Evolutionary conservation across 2,797 vertebrate species (phyloP).

Genomic region (Chloroceryle inda): DNA sequence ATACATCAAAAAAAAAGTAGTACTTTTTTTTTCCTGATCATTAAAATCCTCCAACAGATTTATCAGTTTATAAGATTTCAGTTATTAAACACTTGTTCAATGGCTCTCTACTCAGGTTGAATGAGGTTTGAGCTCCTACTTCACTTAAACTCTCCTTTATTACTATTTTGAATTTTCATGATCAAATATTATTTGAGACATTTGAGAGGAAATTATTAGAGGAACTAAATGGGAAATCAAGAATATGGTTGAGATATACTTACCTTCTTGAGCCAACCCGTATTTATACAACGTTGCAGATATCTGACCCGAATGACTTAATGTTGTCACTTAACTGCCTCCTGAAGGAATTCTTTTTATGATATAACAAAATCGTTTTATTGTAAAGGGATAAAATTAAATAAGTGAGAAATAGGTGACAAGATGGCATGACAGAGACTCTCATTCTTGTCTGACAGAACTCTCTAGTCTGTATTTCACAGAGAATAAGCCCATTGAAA

Average conservation of each 20-base stretch:
- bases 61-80: neutral
- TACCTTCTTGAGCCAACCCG: neutral
- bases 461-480: neutral
- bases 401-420: neutral
- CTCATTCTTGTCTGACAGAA: neutral
- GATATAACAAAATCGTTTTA: neutral
- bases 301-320: neutral
- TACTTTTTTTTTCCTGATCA: neutral
- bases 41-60: neutral
- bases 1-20: neutral
- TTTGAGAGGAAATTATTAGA: neutral
- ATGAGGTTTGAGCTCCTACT: neutral
- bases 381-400: neutral
- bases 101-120: neutral
- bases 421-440: accelerated
- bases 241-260: neutral
- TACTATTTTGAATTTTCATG: neutral
- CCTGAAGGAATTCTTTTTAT: neutral
- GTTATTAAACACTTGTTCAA: neutral
- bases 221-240: neutral
- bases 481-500: neutral
- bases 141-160: neutral
- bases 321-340: neutral
- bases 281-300: neutral
- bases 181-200: neutral